Base-by-base conservation (phyloP, 1,140 invertebrate genomes). In the Varroa destructor region DNA sequence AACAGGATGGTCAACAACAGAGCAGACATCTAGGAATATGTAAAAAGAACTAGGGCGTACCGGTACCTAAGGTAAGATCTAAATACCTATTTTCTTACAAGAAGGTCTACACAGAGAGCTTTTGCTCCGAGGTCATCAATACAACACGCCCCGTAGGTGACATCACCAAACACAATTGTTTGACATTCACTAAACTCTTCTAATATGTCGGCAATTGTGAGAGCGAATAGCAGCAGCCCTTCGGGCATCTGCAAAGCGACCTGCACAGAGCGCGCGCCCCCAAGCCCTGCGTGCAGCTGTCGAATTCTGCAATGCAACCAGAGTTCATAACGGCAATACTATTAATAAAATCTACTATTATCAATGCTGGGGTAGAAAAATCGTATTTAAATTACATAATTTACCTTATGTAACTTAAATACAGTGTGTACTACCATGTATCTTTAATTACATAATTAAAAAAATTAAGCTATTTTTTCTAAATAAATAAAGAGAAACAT, bases 141-240 rank as follows among this genome's bases (percentile, higher is more conserved):
- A 81, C 97, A 99, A 79, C 97, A 99, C 2, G 97, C 97, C 61
- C 96, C 97, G 81, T 99, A 99, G 1, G 93, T 97, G 0, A 95
- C 90, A 83, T 99, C 97, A 12, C 92, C 94, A 91, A 99, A 93
- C 73, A 99, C 96, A 14, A 99, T 84, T n/a, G 88, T 89, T 73
- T 98, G 93, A 43, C 89, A 91, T 61, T 85, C 85, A 12, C 93
- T 94, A 78, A 97, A 96, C 71, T 88, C 85, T 81, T 93, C 87
- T 72, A 99, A 87, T 73, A 99, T 97, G 80, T 98, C 92, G 71
- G 89, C 87, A 74, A 99, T 88, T 51, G 89, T 88, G 75, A 92
- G 91, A 0, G 95, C 87, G 84, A 90, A 99, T 79, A 99, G 84
- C 54, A 96, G 82, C 75, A 89, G 77, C 73, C 85, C 97, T 86